A percentile compares a stretch with the other conserved stretches of the same genome.
Evolutionary conservation across 2,888 invertebrate genomes (phyloP).

Genomic region (Stratiomys singularior): DNA sequence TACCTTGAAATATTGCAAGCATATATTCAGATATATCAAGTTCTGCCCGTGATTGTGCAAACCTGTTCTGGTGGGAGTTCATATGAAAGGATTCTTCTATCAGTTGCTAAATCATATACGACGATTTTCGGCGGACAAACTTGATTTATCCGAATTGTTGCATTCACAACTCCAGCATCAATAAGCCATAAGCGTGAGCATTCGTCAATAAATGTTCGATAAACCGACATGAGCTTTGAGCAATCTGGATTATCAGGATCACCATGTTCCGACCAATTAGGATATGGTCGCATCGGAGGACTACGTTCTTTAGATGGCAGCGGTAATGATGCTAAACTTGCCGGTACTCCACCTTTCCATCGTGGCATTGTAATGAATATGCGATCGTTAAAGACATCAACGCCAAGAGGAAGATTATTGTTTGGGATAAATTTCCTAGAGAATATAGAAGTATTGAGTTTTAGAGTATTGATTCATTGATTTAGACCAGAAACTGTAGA

Average conservation of each 20-base stretch:
- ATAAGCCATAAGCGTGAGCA: conserved; percentile 83
- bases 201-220: conserved; percentile 77
- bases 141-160: conserved; percentile 74
- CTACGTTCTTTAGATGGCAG: conserved; percentile 69
- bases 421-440: conserved; percentile 73
- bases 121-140: conserved; percentile 79
- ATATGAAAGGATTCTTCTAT: conserved; percentile 72
- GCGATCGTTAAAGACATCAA: conserved; percentile 75
- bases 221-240: conserved; percentile 78
- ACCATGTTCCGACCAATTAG: conserved; percentile 71
- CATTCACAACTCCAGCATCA: conserved; percentile 81
- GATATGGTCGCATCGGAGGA: conserved; percentile 78
- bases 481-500: no score
- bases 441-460: not conserved
- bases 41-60: conserved; percentile 57
- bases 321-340: conserved; percentile 76
- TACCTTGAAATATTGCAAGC: conserved; percentile 63
- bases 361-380: conserved; percentile 81
- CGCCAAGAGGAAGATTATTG: conserved; percentile 79
- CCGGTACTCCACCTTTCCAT: conserved; percentile 81
- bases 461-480: no score
- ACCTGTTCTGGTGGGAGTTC: conserved; percentile 73
- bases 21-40: not conserved
- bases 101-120: conserved; percentile 76
- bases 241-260: conserved; percentile 68